Base-by-base conservation (phyloP, 2,113 vertebrate species). In the Gavialis gangeticus region DNA sequence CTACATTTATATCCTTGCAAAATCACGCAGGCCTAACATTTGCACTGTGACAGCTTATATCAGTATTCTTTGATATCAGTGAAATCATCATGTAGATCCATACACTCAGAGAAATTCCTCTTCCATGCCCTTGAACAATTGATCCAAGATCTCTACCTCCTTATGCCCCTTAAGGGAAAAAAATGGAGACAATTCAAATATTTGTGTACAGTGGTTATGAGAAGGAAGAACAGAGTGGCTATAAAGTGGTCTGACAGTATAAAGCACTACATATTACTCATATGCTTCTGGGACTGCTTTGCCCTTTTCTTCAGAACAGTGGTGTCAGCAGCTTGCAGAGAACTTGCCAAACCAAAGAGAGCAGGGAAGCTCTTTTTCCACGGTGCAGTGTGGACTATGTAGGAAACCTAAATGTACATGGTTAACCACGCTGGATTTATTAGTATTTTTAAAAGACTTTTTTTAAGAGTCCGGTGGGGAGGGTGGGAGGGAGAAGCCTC, bases 71-170 rank as follows among this genome's bases (percentile, higher is more conserved):
- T 46, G 46, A 46, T 46, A 46, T 46, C 46, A 46, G 46, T 46
- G 46, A 6, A 46, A 46, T 46, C 46, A 46, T 46, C 46, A 46
- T 46, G 7, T 46, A 46, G 7, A 3, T 1, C 12, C 0, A 1
- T 64, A 6, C 4, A 86, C 27, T 82, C 37, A 86, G 24, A 10
- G 11, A 92, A 1, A 92, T 4, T 73, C 21, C 69, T 73, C 9
- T 73, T 3, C 30, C 64, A 3, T 12, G 22, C 13, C 79, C 24
- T 58, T 12, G 56, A 82, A 25, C 12, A 87, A 75, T 6, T 76
- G 58, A n/a, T 27, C 59, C 46, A 80, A 5, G n/a, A 4, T 73
- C 30, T 46, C 8, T 59, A 57, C 56, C 10, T n/a, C 21, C 37
- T 7, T 46, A 76, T 30, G 30, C 19, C 5, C 59, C 37, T 75